These are phyloP conservation scores for Eupithecia inturbata DNA, from an alignment of 2,888 invertebrate species.

Conservation along the genomic window DNA sequence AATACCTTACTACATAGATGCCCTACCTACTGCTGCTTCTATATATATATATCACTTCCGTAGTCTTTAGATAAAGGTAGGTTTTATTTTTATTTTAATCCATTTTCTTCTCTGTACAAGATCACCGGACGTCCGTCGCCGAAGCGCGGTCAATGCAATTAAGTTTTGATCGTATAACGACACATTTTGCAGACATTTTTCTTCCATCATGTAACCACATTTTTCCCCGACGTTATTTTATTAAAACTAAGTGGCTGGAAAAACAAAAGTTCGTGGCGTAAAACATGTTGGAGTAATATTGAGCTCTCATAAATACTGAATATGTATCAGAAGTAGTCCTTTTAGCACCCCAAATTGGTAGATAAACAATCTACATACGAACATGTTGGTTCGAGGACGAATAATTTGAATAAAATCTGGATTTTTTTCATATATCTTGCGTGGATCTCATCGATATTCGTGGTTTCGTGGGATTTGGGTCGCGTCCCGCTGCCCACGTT, in stretches of 20 bases:
- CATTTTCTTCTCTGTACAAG: constrained; percentile 72
- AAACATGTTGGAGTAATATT: constrained; percentile 33
- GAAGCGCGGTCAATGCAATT: constrained; percentile 77
- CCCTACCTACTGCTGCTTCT: constrained; percentile 19
- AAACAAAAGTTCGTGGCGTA: constrained; percentile 27
- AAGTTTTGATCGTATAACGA: constrained; percentile 80
- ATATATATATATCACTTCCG: constrained; percentile 44
- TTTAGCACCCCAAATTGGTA: constrained; percentile 41
- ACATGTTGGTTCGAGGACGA: constrained; percentile 32
- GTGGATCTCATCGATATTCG: constrained; percentile 59
- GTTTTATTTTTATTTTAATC: constrained; percentile 75
- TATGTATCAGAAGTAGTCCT: constrained; percentile 38
- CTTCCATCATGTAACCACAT: constrained; percentile 43
- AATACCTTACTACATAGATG: constrained; percentile 22
- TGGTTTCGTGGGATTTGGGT: constrained; percentile 53
- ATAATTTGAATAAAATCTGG: constrained; percentile 44
- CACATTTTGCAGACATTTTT: constrained; percentile 70
- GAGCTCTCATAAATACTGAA: constrained; percentile 40
- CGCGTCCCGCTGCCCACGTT: constrained; percentile 49
- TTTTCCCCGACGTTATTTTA: constrained; percentile 36
- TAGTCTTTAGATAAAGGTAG: constrained; percentile 49
- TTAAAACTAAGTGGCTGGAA: constrained; percentile 25
- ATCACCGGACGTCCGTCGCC: constrained; percentile 73
- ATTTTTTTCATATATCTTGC: constrained; percentile 45
- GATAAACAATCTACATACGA: constrained; percentile 43